Conservation (phyloP, 2,797 vertebrate genomes). For the Halcyon chelicuti region DNA sequence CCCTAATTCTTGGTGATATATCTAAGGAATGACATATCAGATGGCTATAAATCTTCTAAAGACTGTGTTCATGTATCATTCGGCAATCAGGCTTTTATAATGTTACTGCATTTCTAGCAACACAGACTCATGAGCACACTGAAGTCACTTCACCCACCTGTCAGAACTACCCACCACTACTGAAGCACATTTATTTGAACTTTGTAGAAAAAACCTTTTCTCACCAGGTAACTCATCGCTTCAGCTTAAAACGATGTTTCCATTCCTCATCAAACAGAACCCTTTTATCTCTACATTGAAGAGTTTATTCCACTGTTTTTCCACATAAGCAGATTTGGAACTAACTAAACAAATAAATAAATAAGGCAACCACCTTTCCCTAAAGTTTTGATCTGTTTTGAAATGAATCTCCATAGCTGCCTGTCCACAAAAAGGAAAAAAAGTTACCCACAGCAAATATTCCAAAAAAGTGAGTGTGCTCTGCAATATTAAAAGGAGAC, state of each 20-base stretch:
- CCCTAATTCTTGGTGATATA: background rate
- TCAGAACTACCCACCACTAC: background rate
- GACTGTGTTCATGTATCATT: background rate
- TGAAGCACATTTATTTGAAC: background rate
- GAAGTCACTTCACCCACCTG: background rate
- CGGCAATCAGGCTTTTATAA: background rate
- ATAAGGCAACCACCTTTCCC: background rate
- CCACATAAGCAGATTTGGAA: background rate
- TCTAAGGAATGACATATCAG: background rate
- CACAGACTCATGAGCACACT: background rate
- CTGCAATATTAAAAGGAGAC: background rate
- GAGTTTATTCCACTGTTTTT: background rate
- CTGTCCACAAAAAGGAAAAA: background rate
- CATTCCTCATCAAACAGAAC: background rate
- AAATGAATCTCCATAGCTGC: background rate
- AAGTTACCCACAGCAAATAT: background rate
- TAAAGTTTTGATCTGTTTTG: slow-evolving; percentile 21
- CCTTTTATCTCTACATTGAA: background rate
- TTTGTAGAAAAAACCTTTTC: background rate
- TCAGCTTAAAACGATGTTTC: background rate
- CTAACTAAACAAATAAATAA: background rate
- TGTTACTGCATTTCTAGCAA: background rate
- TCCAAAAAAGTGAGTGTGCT: background rate
- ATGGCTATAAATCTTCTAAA: background rate
- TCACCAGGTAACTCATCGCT: background rate